Evolutionary conservation across 2,113 vertebrate species (phyloP).

Genomic region (Damaliscus lunatus): DNA sequence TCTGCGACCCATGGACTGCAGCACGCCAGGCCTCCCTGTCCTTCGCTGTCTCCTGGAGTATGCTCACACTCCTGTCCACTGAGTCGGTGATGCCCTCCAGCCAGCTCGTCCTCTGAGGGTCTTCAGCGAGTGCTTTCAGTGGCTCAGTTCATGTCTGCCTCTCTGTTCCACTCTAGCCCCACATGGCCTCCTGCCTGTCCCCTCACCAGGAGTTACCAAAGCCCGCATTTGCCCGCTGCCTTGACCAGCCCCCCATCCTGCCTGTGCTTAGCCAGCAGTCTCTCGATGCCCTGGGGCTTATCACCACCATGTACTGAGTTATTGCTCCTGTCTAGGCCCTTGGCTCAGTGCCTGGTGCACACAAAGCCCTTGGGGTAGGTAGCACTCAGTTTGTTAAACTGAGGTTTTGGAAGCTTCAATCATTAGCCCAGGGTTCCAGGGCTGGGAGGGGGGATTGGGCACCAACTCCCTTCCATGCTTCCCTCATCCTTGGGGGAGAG

Average conservation of each 20-base stretch:
- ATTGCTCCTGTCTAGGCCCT: not conserved
- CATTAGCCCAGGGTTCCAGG: not conserved
- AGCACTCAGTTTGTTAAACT: not conserved
- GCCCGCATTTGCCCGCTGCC: accelerated
- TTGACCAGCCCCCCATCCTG: accelerated
- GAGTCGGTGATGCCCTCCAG: not conserved
- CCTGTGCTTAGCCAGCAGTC: not conserved
- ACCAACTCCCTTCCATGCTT: accelerated
- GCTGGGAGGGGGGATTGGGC: not conserved
- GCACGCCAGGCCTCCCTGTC: not conserved
- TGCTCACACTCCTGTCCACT: not conserved
- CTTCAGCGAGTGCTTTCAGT: not conserved
- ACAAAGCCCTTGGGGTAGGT: too few species aligned
- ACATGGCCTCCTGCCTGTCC: not conserved
- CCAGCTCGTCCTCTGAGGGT: not conserved
- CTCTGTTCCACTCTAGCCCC: not conserved
- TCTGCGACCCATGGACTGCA: not conserved
- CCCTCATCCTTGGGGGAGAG: not conserved
- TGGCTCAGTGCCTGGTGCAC: not conserved
- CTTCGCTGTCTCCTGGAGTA: not conserved
- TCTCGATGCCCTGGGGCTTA: not conserved
- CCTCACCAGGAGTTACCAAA: not conserved
- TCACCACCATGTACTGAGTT: accelerated
- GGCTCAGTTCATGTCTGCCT: not conserved
- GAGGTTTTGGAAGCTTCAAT: not conserved